Evolutionary conservation across 2,888 invertebrate genomes (phyloP), one percentile per base, ranked within the genome.

Genomic region (Exephanes ischioxanthus): DNA sequence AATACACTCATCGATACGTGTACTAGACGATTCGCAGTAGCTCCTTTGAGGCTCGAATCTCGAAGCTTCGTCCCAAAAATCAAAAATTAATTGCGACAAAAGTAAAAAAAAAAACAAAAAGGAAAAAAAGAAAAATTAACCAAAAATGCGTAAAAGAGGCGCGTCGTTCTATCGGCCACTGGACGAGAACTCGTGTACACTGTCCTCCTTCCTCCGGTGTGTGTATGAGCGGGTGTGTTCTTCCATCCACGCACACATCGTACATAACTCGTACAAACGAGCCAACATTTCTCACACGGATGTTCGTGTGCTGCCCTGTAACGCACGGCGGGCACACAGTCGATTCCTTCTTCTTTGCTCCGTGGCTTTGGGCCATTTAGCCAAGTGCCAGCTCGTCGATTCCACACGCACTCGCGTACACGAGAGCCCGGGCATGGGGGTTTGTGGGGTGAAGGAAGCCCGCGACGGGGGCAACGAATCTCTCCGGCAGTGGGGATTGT

Each of bases 381-480:
- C 45, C 45, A 48, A 48, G 45, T 48, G 14, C 45, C 45, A 48
- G 45, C 45, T 48, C 45, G 45, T 48, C 45, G 45, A 48, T 48
- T 48, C 68, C 45, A 81, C 26, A 51, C 73, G 61, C 37, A 68
- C 51, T 55, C 41, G 22, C 45, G 48, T 76, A 30, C 45, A 78
- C 41, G 67, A 78, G 67, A 77, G 78, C 63, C 61, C 45, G 14
- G 26, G 33, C 19, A 79, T 78, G 72, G 66, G 71, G 78, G 51
- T 53, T 66, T 67, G 87, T 66, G 83, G 85, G 80, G 79, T 73
- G 78, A 75, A 67, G 87, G 78, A 87, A 53, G 72, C 84, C 67
- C 53, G 45, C 45, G 70, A 81, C 75, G 86, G 90, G 84, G 88
- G 89, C 67, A 84, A 84, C 55, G 81, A 85, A 11, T 33, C 63